Evolutionary conservation across 2,113 vertebrate genomes (phyloP).

Genomic region (Bothrops jararaca): DNA sequence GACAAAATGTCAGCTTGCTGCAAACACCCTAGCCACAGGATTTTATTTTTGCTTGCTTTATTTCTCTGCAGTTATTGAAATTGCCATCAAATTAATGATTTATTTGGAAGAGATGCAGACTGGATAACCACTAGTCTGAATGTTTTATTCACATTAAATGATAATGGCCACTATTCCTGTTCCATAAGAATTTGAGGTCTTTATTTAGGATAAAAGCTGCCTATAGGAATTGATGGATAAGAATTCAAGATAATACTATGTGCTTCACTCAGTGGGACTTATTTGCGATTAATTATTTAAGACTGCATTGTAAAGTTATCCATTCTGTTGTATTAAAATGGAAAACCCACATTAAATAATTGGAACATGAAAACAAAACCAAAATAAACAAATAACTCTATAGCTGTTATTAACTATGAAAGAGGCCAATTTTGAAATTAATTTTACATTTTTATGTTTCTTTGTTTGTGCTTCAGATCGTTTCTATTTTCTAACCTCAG

Average conservation of each 20-base stretch:
- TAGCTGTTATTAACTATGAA: neutral
- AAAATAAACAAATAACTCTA: neutral
- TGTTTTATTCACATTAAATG: neutral
- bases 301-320: neutral
- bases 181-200: neutral
- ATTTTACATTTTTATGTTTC: neutral
- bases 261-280: neutral
- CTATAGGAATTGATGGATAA: neutral
- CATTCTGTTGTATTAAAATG: neutral
- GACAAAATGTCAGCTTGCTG: neutral
- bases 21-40: neutral
- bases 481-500: neutral
- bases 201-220: neutral
- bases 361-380: neutral
- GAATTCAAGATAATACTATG: neutral
- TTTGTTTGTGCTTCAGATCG: neutral
- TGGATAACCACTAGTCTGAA: neutral
- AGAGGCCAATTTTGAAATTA: neutral
- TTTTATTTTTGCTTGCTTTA: slow-evolving; percentile 30
- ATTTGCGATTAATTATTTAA: neutral
- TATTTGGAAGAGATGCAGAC: neutral
- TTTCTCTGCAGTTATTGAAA: slow-evolving; percentile 39
- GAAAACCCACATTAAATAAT: neutral
- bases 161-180: neutral
- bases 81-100: slow-evolving; percentile 15